phyloP scores from a whole-genome alignment of 2,888 invertebrate species.

The Orchesellides sinensis region DNA sequence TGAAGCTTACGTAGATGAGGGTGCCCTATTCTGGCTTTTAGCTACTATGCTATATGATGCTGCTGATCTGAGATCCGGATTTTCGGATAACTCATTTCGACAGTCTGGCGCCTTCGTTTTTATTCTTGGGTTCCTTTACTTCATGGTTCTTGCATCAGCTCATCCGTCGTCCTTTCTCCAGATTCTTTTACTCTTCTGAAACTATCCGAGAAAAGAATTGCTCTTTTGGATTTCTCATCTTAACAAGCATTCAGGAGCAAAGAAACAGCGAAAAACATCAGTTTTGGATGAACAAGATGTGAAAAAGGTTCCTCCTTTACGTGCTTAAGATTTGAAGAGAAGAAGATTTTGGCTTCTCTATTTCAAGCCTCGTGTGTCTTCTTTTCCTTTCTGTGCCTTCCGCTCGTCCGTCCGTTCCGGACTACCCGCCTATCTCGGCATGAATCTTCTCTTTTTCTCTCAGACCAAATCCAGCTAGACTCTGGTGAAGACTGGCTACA shows the following conservation, averaged over 20 bases:
- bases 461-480: slow-evolving; percentile 37
- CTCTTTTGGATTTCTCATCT: slow-evolving; percentile 3
- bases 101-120: slow-evolving; percentile 75
- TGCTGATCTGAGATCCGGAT: slow-evolving; percentile 70
- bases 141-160: slow-evolving; percentile 66
- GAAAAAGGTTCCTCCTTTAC: slow-evolving; percentile 37
- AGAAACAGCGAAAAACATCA: slow-evolving; percentile 25
- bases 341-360: slow-evolving; percentile 42
- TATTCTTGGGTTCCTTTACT: slow-evolving; percentile 67
- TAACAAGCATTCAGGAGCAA: not conserved
- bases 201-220: not conserved
- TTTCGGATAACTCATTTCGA: slow-evolving; percentile 75
- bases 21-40: too few species aligned
- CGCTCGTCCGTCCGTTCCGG: slow-evolving; percentile 68
- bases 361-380: slow-evolving; percentile 56
- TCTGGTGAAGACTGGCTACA: slow-evolving; percentile 32
- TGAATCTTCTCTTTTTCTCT: slow-evolving; percentile 61
- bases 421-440: slow-evolving; percentile 67
- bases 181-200: slow-evolving; percentile 19
- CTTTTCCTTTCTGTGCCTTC: slow-evolving; percentile 60
- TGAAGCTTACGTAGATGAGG: too few species aligned
- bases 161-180: slow-evolving; percentile 65
- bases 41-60: not conserved
- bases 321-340: slow-evolving; percentile 40
- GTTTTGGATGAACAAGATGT: slow-evolving; percentile 52